Percentiles rank a stretch among this genome's conserved stretches.
These are phyloP conservation scores for Ursus arctos DNA, from an alignment of 2,113 vertebrate species.

Conservation along the genomic window DNA sequence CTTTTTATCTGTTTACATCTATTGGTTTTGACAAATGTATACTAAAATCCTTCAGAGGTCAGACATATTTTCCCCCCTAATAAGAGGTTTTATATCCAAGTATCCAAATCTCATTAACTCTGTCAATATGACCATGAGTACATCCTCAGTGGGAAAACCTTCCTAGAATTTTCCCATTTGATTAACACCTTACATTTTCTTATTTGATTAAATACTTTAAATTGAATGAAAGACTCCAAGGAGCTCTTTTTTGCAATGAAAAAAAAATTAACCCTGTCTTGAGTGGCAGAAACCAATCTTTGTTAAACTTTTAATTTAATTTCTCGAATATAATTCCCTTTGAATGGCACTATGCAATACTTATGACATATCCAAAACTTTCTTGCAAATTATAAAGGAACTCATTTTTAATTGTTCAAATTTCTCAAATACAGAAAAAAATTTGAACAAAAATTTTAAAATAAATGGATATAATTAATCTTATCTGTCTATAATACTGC, in stretches of 20 bases:
- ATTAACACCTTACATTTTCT: slow-evolving; percentile 69
- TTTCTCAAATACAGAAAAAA: background rate
- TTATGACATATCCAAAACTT: background rate
- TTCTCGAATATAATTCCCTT: background rate
- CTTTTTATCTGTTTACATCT: slow-evolving; percentile 9
- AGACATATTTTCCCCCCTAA: slow-evolving; percentile 71
- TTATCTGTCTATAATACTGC: background rate
- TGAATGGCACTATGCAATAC: background rate
- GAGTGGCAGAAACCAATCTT: background rate
- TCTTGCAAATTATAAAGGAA: background rate
- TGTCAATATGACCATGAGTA: slow-evolving; percentile 65
- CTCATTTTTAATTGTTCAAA: background rate
- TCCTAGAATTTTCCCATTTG: slow-evolving; percentile 69
- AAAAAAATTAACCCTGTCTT: slow-evolving; percentile 39
- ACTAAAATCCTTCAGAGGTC: slow-evolving; percentile 69
- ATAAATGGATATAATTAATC: background rate
- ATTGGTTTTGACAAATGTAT: slow-evolving; percentile 34
- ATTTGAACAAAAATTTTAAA: background rate
- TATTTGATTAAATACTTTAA: slow-evolving; percentile 78
- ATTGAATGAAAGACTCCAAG: slow-evolving; percentile 70
- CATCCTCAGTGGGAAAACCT: slow-evolving; percentile 66
- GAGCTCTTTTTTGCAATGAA: background rate
- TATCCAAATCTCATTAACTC: slow-evolving; percentile 82
- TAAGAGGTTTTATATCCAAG: slow-evolving; percentile 65
- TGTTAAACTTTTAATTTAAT: background rate